Evolutionary conservation across 2,113 vertebrate genomes (phyloP).

Genomic region (Sturnira hondurensis): DNA sequence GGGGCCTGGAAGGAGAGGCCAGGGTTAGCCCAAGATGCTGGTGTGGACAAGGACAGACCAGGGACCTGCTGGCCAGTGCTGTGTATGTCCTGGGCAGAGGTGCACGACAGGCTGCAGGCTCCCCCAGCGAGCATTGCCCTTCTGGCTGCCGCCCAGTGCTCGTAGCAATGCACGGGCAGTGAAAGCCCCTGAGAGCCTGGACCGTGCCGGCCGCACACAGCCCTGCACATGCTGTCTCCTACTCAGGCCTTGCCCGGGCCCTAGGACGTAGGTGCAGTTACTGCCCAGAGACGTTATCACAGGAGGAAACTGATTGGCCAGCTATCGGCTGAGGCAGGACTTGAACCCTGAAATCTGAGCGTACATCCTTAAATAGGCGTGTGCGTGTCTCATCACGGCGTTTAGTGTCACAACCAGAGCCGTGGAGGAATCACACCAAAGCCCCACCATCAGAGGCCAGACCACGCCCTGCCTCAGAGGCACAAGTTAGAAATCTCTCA

Average conservation of each 20-base stretch:
- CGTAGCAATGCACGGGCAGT: fast-evolving
- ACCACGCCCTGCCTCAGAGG: background rate
- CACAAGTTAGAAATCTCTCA: background rate
- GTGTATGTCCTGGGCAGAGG: background rate
- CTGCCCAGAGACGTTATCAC: background rate
- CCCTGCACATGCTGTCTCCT: background rate
- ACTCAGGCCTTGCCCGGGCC: background rate
- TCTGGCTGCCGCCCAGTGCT: background rate
- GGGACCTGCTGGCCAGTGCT: background rate
- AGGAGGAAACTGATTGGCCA: background rate
- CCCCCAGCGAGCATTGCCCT: background rate
- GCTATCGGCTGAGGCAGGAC: background rate
- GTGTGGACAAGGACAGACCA: fast-evolving
- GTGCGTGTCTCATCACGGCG: background rate
- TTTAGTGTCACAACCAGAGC: background rate
- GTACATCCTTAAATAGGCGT: fast-evolving
- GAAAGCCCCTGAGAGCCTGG: fast-evolving
- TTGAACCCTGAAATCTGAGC: background rate
- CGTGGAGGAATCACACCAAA: too few species aligned
- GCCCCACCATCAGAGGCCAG: background rate
- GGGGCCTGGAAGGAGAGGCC: background rate
- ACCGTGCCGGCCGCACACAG: fast-evolving
- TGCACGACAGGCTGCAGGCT: fast-evolving
- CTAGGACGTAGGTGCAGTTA: fast-evolving
- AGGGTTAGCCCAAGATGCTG: background rate